Conservation (phyloP, 2,113 vertebrate species). For the Turnix velox region DNA sequence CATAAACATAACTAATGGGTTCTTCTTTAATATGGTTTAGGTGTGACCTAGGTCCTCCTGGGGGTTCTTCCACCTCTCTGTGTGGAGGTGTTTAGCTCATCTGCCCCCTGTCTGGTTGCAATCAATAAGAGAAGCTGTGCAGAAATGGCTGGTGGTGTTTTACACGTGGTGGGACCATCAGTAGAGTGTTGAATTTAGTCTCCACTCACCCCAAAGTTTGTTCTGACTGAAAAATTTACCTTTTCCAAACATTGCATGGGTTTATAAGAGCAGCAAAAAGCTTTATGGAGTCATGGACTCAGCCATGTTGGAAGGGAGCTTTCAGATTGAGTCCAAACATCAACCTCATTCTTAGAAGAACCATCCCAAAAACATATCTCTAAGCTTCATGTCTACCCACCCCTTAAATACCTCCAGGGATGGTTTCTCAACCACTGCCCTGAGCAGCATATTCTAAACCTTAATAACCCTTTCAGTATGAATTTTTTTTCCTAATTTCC, state of each 20-base stretch:
- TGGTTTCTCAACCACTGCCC: too few species aligned
- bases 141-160: not conserved
- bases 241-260: not conserved
- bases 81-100: not conserved
- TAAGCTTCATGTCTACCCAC: too few species aligned
- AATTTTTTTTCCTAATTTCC: too few species aligned
- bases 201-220: rapidly evolving
- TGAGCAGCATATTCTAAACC: too few species aligned
- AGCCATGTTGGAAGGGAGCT: too few species aligned
- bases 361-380: too few species aligned
- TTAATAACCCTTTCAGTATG: too few species aligned
- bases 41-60: not conserved
- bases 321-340: too few species aligned
- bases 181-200: rapidly evolving
- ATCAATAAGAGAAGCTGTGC: rapidly evolving
- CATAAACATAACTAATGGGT: not conserved
- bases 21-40: not conserved
- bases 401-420: too few species aligned
- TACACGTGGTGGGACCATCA: rapidly evolving
- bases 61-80: not conserved
- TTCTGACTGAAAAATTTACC: not conserved
- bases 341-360: too few species aligned
- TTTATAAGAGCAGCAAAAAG: not conserved
- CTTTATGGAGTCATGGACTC: too few species aligned
- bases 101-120: not conserved